These are phyloP conservation scores for Dromas ardeola DNA, from an alignment of 2,113 vertebrate genomes.

Conservation along the genomic window DNA sequence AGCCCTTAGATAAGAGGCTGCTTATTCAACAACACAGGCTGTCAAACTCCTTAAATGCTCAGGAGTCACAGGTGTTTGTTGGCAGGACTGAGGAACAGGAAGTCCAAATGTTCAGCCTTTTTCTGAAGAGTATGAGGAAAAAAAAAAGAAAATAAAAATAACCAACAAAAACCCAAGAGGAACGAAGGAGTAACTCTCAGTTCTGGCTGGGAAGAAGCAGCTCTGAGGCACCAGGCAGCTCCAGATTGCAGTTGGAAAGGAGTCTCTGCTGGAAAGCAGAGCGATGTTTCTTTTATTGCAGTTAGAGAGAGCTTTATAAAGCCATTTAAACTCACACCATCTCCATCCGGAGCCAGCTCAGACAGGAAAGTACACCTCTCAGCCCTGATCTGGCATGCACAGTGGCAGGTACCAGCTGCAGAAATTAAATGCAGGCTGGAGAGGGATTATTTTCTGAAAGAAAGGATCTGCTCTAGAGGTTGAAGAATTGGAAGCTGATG, in stretches of 20 bases:
- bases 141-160: not conserved
- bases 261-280: not conserved
- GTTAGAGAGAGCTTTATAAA: not conserved
- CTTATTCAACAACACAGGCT: not conserved
- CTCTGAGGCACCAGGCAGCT: not conserved
- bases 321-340: not conserved
- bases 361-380: not conserved
- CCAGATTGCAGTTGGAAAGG: not conserved
- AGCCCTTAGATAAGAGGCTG: not conserved
- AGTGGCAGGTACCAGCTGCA: not conserved
- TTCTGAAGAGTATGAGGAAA: not conserved
- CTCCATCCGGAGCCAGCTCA: not conserved
- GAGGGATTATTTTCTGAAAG: constrained; percentile 17
- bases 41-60: not conserved
- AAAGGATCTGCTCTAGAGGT: not conserved
- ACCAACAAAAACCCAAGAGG: no score
- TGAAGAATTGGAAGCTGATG: constrained; percentile 7
- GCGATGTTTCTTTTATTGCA: not conserved
- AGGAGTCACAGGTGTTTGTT: not conserved
- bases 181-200: not conserved
- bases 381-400: not conserved
- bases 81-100: not conserved
- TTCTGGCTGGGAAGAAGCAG: not conserved
- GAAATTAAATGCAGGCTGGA: not conserved
- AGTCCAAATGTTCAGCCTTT: not conserved